These are phyloP conservation scores for Sarcophaga carnaria DNA, from an alignment of 2,888 invertebrate species.

Conservation along the genomic window DNA sequence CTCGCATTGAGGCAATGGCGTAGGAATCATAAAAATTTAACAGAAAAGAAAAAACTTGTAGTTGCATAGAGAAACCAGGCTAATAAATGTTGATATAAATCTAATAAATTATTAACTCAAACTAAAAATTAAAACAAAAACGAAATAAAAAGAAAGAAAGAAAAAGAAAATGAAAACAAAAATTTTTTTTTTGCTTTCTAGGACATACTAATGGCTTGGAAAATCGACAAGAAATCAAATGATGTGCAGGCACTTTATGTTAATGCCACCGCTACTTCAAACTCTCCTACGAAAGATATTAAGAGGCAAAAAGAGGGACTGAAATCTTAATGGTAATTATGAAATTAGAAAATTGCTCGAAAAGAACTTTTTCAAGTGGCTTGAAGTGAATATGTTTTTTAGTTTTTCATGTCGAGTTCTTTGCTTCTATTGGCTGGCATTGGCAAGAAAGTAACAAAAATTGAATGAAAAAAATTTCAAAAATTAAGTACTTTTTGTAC, in stretches of 20 bases:
- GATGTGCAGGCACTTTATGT: background rate
- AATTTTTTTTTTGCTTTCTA: background rate
- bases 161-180: background rate
- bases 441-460: background rate
- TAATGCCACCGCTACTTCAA: background rate
- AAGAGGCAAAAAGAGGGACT: background rate
- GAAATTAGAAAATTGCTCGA: background rate
- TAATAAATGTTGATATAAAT: constrained; percentile 42
- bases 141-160: background rate
- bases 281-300: background rate
- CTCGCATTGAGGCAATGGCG: background rate
- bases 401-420: background rate
- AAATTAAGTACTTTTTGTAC: background rate
- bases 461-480: background rate
- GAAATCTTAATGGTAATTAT: constrained; percentile 5
- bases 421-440: background rate
- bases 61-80: background rate
- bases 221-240: background rate
- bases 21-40: background rate
- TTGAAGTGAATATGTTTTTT: background rate
- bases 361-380: constrained; percentile 12
- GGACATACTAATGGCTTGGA: constrained; percentile 32
- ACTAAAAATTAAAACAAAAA: constrained; percentile 10
- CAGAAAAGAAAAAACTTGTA: background rate
- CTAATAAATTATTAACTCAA: constrained; percentile 33